A percentile compares a stretch with the other conserved stretches of the same genome.
Evolutionary conservation across 2,888 invertebrate genomes (phyloP).

Genomic region (Idaea aversata): DNA sequence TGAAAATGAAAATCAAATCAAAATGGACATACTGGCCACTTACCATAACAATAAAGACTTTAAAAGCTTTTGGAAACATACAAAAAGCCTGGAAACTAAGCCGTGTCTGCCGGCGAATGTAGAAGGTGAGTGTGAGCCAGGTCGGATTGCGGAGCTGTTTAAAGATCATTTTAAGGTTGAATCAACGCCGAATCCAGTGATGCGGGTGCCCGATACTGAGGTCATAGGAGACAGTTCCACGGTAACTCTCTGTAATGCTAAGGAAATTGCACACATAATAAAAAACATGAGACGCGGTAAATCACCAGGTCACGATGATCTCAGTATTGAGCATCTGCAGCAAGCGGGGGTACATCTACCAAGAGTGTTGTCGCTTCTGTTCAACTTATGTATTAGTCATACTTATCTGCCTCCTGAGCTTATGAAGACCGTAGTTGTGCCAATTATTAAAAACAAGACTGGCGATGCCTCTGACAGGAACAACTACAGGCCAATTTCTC

Average conservation of each 20-base stretch:
- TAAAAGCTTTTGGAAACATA: slow-evolving; percentile 13
- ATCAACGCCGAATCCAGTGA: background rate
- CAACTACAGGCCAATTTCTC: slow-evolving; percentile 1
- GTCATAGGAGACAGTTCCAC: background rate
- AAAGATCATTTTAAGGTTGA: slow-evolving; percentile 1
- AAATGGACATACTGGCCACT: slow-evolving; percentile 9
- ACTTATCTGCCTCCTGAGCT: background rate
- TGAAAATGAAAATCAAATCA: slow-evolving; percentile 5
- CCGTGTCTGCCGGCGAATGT: slow-evolving; percentile 7
- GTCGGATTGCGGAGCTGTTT: slow-evolving; percentile 9
- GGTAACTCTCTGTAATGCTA: slow-evolving; percentile 2
- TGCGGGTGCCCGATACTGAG: background rate
- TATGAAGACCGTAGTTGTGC: background rate
- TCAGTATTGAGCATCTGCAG: slow-evolving; percentile 13
- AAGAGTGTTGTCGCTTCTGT: slow-evolving; percentile 20
- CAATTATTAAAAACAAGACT: slow-evolving; percentile 8
- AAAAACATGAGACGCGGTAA: slow-evolving; percentile 7
- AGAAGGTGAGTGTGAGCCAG: slow-evolving; percentile 5
- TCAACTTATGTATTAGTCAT: slow-evolving; percentile 13
- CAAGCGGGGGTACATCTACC: slow-evolving; percentile 21
- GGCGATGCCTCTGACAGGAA: slow-evolving; percentile 3
- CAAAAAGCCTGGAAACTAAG: slow-evolving; percentile 8
- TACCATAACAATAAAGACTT: slow-evolving; percentile 8
- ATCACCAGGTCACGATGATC: slow-evolving; percentile 17
- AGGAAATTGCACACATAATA: slow-evolving; percentile 3